phyloP scores from a whole-genome alignment of 1,140 invertebrate species.

The Ceratosolen solmsi region DNA sequence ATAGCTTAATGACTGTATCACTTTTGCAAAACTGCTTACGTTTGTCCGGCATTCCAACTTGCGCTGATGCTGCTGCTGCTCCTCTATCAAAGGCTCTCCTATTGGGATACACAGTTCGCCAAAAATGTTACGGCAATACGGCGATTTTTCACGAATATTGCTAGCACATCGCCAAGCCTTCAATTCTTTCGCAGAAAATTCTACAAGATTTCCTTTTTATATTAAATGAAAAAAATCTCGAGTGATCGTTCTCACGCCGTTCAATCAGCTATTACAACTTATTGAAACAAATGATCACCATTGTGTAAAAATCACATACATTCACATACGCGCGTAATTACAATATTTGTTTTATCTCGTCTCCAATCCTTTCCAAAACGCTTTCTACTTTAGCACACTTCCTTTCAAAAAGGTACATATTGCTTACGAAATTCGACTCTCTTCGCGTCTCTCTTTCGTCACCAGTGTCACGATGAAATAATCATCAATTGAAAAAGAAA shows the following conservation, averaged over 20 bases:
- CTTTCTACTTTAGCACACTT: constrained; percentile 14
- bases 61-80: too few species aligned
- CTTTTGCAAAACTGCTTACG: too few species aligned
- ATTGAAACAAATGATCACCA: constrained; percentile 33
- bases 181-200: constrained; percentile 24
- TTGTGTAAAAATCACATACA: constrained; percentile 45
- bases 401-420: constrained; percentile 29
- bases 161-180: too few species aligned
- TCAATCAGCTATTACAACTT: constrained; percentile 24
- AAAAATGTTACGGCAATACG: too few species aligned
- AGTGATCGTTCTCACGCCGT: constrained; percentile 1
- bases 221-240: constrained; percentile 28
- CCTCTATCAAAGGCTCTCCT: too few species aligned
- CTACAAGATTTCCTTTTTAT: constrained; percentile 35
- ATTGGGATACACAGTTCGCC: too few species aligned
- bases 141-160: too few species aligned
- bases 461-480: neutral
- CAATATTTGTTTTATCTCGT: neutral
- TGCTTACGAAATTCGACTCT: constrained; percentile 2
- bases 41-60: too few species aligned
- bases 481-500: too few species aligned
- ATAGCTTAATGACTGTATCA: too few species aligned
- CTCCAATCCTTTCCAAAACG: neutral
- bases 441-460: neutral
- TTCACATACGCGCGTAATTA: constrained; percentile 36